A percentile compares a stretch with the other conserved stretches of the same genome.
Conservation (phyloP, 2,797 vertebrate genomes). For the Coregonus suidteri region DNA sequence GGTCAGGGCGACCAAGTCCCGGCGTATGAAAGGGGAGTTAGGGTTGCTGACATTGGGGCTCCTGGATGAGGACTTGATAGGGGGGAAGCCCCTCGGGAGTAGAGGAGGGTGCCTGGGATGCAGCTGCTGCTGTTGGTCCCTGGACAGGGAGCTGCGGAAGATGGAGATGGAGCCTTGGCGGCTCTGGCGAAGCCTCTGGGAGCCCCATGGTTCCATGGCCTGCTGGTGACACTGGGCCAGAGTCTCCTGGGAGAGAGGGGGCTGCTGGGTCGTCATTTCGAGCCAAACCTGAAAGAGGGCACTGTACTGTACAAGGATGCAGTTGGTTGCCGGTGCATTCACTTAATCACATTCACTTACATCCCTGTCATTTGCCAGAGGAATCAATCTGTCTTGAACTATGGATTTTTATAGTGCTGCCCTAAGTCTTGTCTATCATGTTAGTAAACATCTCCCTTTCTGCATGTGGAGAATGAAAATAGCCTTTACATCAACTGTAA, state of each 20-base stretch:
- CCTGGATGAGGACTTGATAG: slow-evolving; percentile 53
- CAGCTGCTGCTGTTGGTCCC: slow-evolving; percentile 62
- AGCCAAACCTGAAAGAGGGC: neutral
- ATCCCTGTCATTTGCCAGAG: neutral
- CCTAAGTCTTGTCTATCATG: neutral
- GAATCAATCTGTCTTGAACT: neutral
- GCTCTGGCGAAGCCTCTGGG: neutral
- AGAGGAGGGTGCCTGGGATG: neutral
- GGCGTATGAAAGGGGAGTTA: slow-evolving; percentile 50
- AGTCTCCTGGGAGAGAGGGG: neutral
- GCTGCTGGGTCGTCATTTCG: slow-evolving; percentile 17
- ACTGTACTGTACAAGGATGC: neutral
- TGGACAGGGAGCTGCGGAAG: slow-evolving; percentile 53
- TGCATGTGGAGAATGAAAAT: neutral
- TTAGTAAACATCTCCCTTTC: neutral
- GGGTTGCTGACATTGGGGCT: slow-evolving; percentile 61
- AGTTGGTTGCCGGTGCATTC: neutral
- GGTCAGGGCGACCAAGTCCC: slow-evolving; percentile 57
- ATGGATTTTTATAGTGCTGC: neutral
- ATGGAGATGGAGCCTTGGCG: slow-evolving; percentile 44
- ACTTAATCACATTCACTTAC: neutral
- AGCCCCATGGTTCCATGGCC: slow-evolving; percentile 18
- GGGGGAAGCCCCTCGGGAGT: neutral
- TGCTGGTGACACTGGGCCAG: slow-evolving; percentile 49
- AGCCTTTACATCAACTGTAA: neutral